Percentiles rank a stretch among this genome's conserved stretches.
phyloP scores from a whole-genome alignment of 1,140 invertebrate genomes.

The Scaptomyza hsui region DNA sequence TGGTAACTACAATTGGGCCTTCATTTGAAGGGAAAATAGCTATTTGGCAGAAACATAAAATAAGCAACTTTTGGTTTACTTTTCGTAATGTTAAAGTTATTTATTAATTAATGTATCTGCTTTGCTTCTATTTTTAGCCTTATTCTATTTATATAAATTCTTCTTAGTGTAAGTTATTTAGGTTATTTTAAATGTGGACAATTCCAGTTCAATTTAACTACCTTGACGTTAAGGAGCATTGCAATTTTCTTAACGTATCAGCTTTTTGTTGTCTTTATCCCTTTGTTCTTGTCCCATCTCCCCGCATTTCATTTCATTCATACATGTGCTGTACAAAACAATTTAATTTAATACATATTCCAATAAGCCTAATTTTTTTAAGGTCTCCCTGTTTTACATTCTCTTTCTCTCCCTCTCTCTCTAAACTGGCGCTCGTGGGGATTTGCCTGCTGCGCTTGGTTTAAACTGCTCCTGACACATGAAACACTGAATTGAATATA shows the following conservation, averaged over 20 bases:
- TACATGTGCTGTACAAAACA: constrained; percentile 15
- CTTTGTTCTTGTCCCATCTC: background rate
- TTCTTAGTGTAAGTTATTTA: background rate
- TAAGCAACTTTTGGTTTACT: background rate
- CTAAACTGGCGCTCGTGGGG: no score
- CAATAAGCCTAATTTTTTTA: constrained; percentile 47
- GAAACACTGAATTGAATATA: background rate
- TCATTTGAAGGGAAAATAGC: background rate
- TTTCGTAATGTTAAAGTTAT: no score
- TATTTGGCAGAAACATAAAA: background rate
- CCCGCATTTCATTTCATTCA: constrained; percentile 1
- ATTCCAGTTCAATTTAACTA: constrained; percentile 11
- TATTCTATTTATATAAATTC: no score
- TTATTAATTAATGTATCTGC: no score
- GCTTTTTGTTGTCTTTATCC: background rate
- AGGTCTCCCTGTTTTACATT: background rate
- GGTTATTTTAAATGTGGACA: no score
- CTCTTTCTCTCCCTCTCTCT: background rate
- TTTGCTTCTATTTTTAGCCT: no score
- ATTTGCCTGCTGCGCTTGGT: constrained; percentile 35
- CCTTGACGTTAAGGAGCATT: background rate
- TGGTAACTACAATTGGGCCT: constrained; percentile 2
- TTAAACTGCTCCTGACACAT: constrained; percentile 14
- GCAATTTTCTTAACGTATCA: background rate
- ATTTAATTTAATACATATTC: constrained; percentile 53